Evolutionary conservation across 2,888 invertebrate species (phyloP), one percentile per base, ranked within the genome.

Genomic region (Heterodera filipjevi): DNA sequence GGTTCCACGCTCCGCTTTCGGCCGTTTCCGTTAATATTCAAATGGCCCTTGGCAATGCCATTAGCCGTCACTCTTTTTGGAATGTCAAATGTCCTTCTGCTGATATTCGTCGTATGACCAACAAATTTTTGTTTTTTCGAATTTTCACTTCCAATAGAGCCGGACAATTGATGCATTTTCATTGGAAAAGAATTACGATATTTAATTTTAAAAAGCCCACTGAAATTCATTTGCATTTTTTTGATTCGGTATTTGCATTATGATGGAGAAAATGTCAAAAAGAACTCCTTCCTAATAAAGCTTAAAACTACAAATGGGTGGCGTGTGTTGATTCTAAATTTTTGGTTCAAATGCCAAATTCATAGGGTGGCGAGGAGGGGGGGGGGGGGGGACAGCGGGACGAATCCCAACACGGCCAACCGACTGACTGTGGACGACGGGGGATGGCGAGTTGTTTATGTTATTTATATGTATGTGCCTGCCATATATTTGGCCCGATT

Each of bases 1-100:
- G 76, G 39, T 44, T 81, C 81, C 14, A 53, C 66, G n/a, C 59
- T 70, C 0, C 81, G 80, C 59, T 81, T 81, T 59, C 77, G 49
- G 66, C 44, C 27, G 14, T 35, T 22, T 68, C 35, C 68, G 68
- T 68, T 68, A 33, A 68, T 19, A 35, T 68, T 68, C 33, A 68
- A 68, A 68, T 68, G 68, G n/a, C 59, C 59, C 59, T 59, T 59
- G 8, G 22, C 2, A 27, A 59, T 59, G n/a, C 5, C 59, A 30
- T 59, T 59, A 5, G 59, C 59, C 59, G 27, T 22, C 27, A 22
- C 59, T 27, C 27, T 59, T 27, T 59, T 59, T 59, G 59, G 19
- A 27, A 8, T 27, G 59, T n/a, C 19, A 19, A 49, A 49, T 14
- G 49, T 27, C 27, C 27, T 59, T 59, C 27, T 19, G 10, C 19